Evolutionary conservation across 2,113 vertebrate genomes (phyloP).

Genomic region (Gallinago paraguaiae): DNA sequence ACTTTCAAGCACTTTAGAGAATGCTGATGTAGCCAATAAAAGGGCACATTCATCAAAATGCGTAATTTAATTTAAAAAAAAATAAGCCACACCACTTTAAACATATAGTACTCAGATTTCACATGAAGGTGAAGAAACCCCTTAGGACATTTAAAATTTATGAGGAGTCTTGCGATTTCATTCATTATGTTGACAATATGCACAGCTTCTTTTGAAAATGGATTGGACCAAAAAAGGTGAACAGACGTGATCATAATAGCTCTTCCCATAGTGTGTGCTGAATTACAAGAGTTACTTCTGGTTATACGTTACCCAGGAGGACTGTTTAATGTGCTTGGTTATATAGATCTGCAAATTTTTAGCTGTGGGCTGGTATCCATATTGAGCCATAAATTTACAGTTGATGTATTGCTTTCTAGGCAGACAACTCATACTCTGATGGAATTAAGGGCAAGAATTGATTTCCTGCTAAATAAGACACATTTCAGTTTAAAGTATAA

Average conservation of each 20-base stretch:
- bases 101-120: slow-evolving; percentile 20
- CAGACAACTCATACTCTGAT: slow-evolving; percentile 17
- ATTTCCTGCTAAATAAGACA: slow-evolving; percentile 46
- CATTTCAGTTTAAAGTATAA: neutral
- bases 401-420: slow-evolving; percentile 62
- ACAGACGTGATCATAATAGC: slow-evolving; percentile 9
- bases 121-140: slow-evolving; percentile 37
- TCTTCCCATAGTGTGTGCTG: slow-evolving; percentile 20
- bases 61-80: slow-evolving; percentile 1
- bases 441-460: slow-evolving; percentile 54
- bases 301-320: slow-evolving; percentile 48
- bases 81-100: neutral
- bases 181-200: slow-evolving; percentile 61
- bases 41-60: slow-evolving; percentile 24
- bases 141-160: slow-evolving; percentile 44
- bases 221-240: slow-evolving; percentile 35
- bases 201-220: slow-evolving; percentile 57
- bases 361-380: slow-evolving; percentile 50
- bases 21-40: slow-evolving; percentile 28
- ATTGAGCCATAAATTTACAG: slow-evolving; percentile 63
- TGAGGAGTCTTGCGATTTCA: slow-evolving; percentile 46
- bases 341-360: slow-evolving; percentile 64
- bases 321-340: slow-evolving; percentile 54
- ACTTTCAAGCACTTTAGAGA: slow-evolving; percentile 40
- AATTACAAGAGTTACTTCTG: slow-evolving; percentile 62